Base-by-base conservation (phyloP, 2,888 invertebrate genomes). In the Agelastica alni region DNA sequence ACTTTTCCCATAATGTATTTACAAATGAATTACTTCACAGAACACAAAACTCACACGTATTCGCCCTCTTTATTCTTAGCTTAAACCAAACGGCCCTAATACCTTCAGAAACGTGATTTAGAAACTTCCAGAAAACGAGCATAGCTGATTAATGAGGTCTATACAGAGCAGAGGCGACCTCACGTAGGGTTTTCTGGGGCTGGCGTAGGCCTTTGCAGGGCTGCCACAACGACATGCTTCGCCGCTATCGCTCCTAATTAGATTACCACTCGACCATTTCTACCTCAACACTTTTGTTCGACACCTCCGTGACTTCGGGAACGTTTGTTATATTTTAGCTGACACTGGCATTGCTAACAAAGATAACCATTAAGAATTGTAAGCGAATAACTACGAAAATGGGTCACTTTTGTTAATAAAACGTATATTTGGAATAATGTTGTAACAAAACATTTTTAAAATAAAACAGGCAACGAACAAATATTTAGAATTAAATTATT, bases 81-180 rank as follows among this genome's bases (percentile, higher is more conserved):
- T 51, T 13, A 13, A 31, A 34, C 44, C 37, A 41, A 43, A 43
- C 43, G 32, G 34, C 45, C 47, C 57, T 55, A 52, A 57, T 53
- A 49, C 48, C 42, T 16, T 14, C 51, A 22, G 53, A 51, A 58
- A 60, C 60, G 61, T 59, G 55, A 51, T 55, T 46, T 54, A 58
- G 54, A 31, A 59, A 53, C 57, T 53, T 53, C 20, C 30, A 37
- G 42, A 43, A 54, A 49, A 51, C 61, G 53, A 46, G 58, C 60
- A 57, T 56, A 51, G 56, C 56, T 64, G 65, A 64, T 65, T 65
- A 65, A 64, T 64, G 62, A 63, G 63, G 59, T 61, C 63, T 59
- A 60, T 53, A 39, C 53, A 58, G 48, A 58, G 58, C 62, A 53
- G 56, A 53, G 56, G 58, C 59, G 62, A 61, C 60, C 63, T 61